Percentiles rank a stretch among this genome's conserved stretches.
Evolutionary conservation across 2,888 invertebrate species (phyloP).

Genomic region (Tineola bisselliella): DNA sequence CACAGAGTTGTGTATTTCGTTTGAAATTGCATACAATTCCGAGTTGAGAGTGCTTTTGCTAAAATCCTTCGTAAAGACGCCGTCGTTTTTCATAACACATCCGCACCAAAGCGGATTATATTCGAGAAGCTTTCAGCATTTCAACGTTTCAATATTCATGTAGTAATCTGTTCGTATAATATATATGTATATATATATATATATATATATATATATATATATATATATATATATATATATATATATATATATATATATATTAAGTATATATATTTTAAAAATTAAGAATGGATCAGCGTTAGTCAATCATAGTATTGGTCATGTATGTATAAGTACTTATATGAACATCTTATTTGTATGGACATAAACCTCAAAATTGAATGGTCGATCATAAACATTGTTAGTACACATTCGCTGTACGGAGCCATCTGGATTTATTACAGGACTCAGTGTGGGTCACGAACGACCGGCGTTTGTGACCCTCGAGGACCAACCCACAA

Average conservation of each 20-base stretch:
- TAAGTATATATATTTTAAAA: too few species aligned
- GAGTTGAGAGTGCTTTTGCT: not conserved
- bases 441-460: not conserved
- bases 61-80: not conserved
- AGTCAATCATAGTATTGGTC: too few species aligned
- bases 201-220: too few species aligned
- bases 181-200: too few species aligned
- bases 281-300: too few species aligned
- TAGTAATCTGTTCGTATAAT: too few species aligned
- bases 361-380: not conserved
- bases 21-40: not conserved
- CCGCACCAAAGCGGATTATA: not conserved
- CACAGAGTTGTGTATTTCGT: not conserved
- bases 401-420: not conserved
- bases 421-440: not conserved
- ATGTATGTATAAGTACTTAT: too few species aligned
- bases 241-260: too few species aligned
- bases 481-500: not conserved
- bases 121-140: not conserved
- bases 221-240: too few species aligned
- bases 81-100: not conserved
- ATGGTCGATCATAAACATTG: not conserved
- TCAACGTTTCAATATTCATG: not conserved
- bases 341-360: not conserved
- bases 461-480: not conserved